Evolutionary conservation across 1,140 invertebrate species (phyloP), one percentile per base, ranked within the genome.

Genomic region (Hylaeus volcanicus): DNA sequence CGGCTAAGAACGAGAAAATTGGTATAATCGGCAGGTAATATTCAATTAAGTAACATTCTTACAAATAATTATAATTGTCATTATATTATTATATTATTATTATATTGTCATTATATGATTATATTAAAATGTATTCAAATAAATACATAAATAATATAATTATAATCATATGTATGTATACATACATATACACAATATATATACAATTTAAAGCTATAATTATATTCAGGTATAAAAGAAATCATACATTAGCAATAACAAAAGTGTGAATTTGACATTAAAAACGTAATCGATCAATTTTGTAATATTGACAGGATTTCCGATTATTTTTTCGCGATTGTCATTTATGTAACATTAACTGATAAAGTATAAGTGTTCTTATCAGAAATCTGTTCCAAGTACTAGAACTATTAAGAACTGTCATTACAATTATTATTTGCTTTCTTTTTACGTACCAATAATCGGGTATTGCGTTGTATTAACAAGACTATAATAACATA

Each of bases 11-110:
- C 41, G 95, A 95, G 91, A 96, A 96, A 92, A 94, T 96, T 81
- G 95, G 95, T 65, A 96, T 96, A 72, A 92, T 96, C 63, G 95
- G 95, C 88, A 96, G 95, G 95, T 95, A 91, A 79, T 15, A 56
- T 1, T 39, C 55, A 39, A 26, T 48, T 48, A 48, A 65, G 39
- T 64, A 12, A 9, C 56, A 45, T 45, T 1, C 15, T 43, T 4
- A 55, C 26, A 45, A 65, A 55, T 8, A 74, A 58, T 11, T 45
- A n/a, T 2, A 26, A 41, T 64, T 53, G 4, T 51, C 12, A 26
- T 26, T 26, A 26, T 26, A 26, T 26, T 26, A 26, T 26, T 12
- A 43, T 9, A 6, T 61, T 68, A 77, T 61, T 43, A 58, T 11
- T 45, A n/a, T 2, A 41, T 64, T 53, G 4, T 51, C 12, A 26